phyloP scores from a whole-genome alignment of 2,888 invertebrate species.

The Erebia palarica region DNA sequence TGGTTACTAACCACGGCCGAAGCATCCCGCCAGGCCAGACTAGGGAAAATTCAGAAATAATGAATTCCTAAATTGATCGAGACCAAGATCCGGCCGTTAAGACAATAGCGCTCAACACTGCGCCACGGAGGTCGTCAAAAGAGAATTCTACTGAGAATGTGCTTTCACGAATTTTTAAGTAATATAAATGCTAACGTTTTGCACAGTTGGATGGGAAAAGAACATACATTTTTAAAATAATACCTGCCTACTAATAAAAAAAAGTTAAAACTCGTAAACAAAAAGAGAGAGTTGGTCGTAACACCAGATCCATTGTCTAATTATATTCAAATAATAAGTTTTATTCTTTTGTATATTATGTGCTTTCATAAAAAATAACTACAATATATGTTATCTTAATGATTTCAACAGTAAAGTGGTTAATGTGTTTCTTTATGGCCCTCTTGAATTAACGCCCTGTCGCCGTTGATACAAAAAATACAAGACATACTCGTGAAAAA shows the following conservation, averaged over 20 bases:
- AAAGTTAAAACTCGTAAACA: background rate
- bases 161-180: no score
- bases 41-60: no score
- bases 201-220: background rate
- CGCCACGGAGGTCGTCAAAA: no score
- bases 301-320: constrained; percentile 27
- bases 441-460: constrained; percentile 62
- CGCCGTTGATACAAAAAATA: constrained; percentile 53
- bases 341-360: constrained; percentile 18
- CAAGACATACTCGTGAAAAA: background rate
- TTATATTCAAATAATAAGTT: constrained; percentile 29
- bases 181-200: background rate
- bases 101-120: no score
- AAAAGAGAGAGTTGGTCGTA: constrained; percentile 33
- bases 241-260: background rate
- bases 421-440: constrained; percentile 65
- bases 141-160: no score
- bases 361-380: constrained; percentile 33
- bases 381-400: constrained; percentile 40
- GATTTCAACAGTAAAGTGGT: constrained; percentile 60
- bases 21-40: no score
- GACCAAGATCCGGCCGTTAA: no score
- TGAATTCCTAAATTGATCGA: no score
- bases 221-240: background rate
- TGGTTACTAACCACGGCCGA: no score